A percentile compares a stretch with the other conserved stretches of the same genome.
Conservation (phyloP, 2,888 invertebrate species). For the Thereva unica region DNA sequence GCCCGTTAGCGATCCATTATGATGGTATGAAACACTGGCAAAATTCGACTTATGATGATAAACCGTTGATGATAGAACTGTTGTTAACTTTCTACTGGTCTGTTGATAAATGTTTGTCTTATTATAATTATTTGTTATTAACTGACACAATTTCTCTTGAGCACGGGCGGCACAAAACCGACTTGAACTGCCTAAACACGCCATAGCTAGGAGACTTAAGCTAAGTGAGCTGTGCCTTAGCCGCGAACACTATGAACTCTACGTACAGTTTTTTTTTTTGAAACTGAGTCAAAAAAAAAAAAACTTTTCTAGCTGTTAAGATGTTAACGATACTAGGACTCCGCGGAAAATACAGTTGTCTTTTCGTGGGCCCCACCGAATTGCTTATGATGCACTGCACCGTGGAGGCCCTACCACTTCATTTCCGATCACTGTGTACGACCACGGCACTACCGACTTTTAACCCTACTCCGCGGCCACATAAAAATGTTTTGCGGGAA, state of each 20-base stretch:
- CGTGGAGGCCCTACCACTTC: slow-evolving; percentile 34
- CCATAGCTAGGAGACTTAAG: slow-evolving; percentile 67
- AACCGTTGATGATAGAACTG: background rate
- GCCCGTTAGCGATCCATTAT: background rate
- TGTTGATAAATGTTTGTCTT: slow-evolving; percentile 20
- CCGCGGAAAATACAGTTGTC: slow-evolving; percentile 21
- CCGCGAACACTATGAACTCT: too few relatives aligned
- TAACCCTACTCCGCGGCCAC: slow-evolving; percentile 21
- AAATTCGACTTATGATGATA: background rate
- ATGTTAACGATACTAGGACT: slow-evolving; percentile 2
- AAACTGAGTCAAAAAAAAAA: background rate
- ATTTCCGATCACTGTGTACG: slow-evolving; percentile 8
- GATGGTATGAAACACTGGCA: background rate
- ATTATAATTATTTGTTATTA: slow-evolving; percentile 65
- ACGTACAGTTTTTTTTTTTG: too few relatives aligned
- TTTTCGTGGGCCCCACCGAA: slow-evolving; percentile 40
- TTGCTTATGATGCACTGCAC: slow-evolving; percentile 20
- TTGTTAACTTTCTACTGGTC: slow-evolving; percentile 6
- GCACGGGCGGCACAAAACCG: slow-evolving; percentile 79
- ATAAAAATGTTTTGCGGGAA: slow-evolving; percentile 20
- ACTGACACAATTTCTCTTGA: slow-evolving; percentile 79
- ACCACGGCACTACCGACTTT: slow-evolving; percentile 11
- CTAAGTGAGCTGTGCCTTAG: too few relatives aligned
- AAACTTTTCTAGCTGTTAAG: slow-evolving; percentile 2
- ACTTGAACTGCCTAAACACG: slow-evolving; percentile 75